Conservation (phyloP, 2,113 vertebrate species). For the Petaurus breviceps region DNA sequence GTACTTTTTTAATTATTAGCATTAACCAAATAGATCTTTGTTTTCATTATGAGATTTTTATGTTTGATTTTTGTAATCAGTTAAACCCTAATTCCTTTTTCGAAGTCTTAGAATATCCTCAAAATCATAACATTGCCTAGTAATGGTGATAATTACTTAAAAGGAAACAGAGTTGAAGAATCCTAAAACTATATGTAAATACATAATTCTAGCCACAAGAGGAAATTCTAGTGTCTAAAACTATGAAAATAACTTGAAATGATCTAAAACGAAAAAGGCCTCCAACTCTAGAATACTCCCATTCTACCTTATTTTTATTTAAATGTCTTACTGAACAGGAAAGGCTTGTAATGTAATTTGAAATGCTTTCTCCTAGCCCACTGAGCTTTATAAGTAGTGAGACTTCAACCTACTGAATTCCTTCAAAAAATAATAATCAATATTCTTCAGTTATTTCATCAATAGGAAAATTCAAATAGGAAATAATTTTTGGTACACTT, state of each 20-base stretch:
- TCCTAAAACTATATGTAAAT: background rate
- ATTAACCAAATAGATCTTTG: background rate
- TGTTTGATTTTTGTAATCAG: background rate
- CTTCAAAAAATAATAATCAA: background rate
- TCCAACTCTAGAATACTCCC: background rate
- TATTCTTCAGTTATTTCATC: background rate
- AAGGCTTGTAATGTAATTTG: background rate
- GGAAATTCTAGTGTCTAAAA: background rate
- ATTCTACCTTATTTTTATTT: background rate
- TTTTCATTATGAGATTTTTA: background rate
- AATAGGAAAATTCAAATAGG: background rate
- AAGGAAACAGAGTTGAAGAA: background rate
- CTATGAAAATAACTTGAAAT: background rate
- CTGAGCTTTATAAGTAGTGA: conserved; percentile 2
- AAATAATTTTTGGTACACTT: background rate
- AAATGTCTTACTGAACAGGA: conserved; percentile 6
- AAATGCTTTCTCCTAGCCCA: background rate
- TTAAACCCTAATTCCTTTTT: background rate
- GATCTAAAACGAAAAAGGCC: background rate
- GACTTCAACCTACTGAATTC: background rate
- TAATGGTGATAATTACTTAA: background rate
- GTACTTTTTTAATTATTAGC: background rate
- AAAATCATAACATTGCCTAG: background rate
- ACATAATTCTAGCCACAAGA: background rate
- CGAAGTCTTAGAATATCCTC: background rate